Evolutionary conservation across 2,888 invertebrate species (phyloP), one percentile per base, ranked within the genome.

Genomic region (Tridacna gigas): DNA sequence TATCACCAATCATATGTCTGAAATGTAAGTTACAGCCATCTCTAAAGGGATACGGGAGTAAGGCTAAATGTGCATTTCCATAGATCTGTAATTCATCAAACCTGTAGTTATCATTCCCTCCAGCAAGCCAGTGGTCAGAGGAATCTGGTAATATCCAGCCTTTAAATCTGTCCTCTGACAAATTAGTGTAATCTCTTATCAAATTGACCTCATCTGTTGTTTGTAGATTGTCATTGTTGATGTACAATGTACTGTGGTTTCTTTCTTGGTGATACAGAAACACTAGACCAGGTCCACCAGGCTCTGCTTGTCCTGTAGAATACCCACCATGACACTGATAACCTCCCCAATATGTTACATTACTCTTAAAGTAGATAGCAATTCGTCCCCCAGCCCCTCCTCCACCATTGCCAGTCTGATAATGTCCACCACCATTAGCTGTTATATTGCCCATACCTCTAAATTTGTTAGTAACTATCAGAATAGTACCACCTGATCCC

Each of bases 1-100:
- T 79, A 77, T 92, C 92, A 26, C 92, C 92, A 65, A 92, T 92
- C 92, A 92, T 92, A 75, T 91, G 89, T 12, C 26, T 63, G 80
- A 92, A 92, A 82, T 89, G 86, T 0, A 91, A 61, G 66, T 86
- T 86, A 63, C 90, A 86, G 0, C 89, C 90, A 12, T 80, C 81
- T 25, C 75, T 63, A 12, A 88, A 88, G 18, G 90, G 88, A 48
- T 90, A 82, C 15, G 91, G 90, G n/a, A 90, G 71, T 22, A 92
- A 74, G 13, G 92, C 92, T 22, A 92, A 78, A 81, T 92, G 92
- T 11, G 92, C 90, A 81, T 91, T 91, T 37, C 92, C 92, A 80
- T 89, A 90, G 3, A 92, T 90, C 77, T 92, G 91, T 0, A 92
- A 76, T 73, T 92, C 92, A 69, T 91, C 88, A 79, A 92, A 91